Base-by-base conservation (phyloP, 2,888 invertebrate genomes). In the Pandemis heparana region DNA sequence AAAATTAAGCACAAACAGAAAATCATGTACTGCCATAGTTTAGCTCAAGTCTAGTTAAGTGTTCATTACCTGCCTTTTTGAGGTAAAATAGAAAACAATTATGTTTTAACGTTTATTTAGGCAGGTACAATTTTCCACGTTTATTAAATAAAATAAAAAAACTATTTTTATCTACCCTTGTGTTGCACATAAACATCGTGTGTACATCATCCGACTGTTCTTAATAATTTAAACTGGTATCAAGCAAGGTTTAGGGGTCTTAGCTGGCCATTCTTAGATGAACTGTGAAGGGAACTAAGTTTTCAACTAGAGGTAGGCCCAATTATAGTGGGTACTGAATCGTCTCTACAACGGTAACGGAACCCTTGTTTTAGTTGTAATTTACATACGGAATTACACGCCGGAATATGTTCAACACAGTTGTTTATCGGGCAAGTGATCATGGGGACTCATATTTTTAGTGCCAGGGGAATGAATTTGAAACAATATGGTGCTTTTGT, bases 371-470 rank as follows among this genome's bases (percentile, higher is more conserved):
- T 84, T 87, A 92, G 89, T 89, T 89, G 87, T 90, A 94, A 94
- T 94, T 94, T 94, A 92, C 93, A 94, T 94, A 91, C 87, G 87
- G 90, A 94, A 93, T 94, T 90, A 93, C 92, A 89, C 86, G 87
- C 86, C 85, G 86, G 86, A 88, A 89, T 91, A 87, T 86, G 87
- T 85, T 87, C 89, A 82, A 87, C 87, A 85, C 85, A 83, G 86
- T 83, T 87, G 90, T 89, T 91, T 90, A 89, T 85, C 83, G 59
- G 59, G 48, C 68, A 16, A 69, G 32, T 60, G 60, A 70, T 60
- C 60, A 69, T 61, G 18, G 38, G 14, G 43, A 38, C 53, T 59
- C 39, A 41, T 59, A 39, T 60, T 60, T 60, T 60, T 39, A 23
- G 10, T 32, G 8, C n/a, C 6, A 12, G 53, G 32, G 46, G 12